A percentile compares a stretch with the other conserved stretches of the same genome.
phyloP scores from a whole-genome alignment of 2,888 invertebrate species.

The Trilocha varians region DNA sequence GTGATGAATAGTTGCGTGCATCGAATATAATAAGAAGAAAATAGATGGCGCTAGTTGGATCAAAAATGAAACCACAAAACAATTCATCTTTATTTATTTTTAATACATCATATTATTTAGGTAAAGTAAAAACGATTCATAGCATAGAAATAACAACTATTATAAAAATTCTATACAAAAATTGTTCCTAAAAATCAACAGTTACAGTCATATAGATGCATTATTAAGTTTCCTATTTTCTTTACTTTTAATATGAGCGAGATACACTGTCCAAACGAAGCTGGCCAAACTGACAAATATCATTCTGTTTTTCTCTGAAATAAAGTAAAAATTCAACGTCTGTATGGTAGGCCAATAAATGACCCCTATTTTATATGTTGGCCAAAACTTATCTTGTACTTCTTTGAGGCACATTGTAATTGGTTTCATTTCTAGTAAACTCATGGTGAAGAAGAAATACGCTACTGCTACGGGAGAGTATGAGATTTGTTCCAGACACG shows the following conservation, averaged over 20 bases:
- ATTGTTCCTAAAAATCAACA: not conserved
- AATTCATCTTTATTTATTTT: too few relatives aligned
- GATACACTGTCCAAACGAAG: conserved; percentile 82
- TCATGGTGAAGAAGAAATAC: conserved; percentile 85
- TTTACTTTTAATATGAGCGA: conserved; percentile 80
- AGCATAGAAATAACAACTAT: too few relatives aligned
- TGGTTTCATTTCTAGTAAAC: conserved; percentile 77
- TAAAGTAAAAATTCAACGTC: conserved; percentile 80
- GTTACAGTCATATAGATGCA: not conserved
- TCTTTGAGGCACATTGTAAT: conserved; percentile 75
- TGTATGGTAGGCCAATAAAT: conserved; percentile 82
- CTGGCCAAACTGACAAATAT: conserved; percentile 82
- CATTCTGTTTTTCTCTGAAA: conserved; percentile 82
- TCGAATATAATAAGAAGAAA: too few relatives aligned
- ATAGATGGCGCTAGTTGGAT: not conserved
- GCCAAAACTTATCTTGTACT: conserved; percentile 79
- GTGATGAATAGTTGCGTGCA: not conserved
- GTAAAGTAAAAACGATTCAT: too few relatives aligned
- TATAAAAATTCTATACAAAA: too few relatives aligned
- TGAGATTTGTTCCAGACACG: conserved; percentile 77
- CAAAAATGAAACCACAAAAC: too few relatives aligned
- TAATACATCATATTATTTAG: too few relatives aligned
- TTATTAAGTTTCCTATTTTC: conserved; percentile 29
- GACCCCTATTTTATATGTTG: conserved; percentile 79
- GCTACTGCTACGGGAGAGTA: conserved; percentile 82